Evolutionary conservation across 2,888 invertebrate species (phyloP), one percentile per base, ranked within the genome.

Genomic region (Idaea biselata): DNA sequence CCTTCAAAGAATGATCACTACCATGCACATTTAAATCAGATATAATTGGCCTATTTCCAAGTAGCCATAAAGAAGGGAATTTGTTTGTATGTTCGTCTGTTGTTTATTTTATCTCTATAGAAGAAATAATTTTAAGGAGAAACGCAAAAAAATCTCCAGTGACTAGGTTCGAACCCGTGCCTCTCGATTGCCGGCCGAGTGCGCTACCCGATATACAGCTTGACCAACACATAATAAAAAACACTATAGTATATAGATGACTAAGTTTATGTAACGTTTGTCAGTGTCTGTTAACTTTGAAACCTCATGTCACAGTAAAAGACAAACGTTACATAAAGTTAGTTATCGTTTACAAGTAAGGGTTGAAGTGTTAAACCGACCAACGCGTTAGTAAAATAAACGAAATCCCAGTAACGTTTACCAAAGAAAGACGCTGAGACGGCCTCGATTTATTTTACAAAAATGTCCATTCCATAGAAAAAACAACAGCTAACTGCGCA

Each of bases 11-110:
- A 56, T 56, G 81, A 75, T 75, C 75, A 82, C 81, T 85, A 86
- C 78, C 81, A 78, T 84, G 87, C 84, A 88, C 87, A 90, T 90
- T 91, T 90, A 90, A 90, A 89, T 91, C 87, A 87, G 80, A 74
- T 84, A 78, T 90, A 89, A 89, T 88, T 85, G 81, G 74, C 54
- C 78, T 73, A 88, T 89, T 88, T 88, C 86, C 88, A 85, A 84
- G 83, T 81, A 79, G 53, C 77, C 76, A 75, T 68, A 76, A 74
- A 59, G 32, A 16, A 17, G 57, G 16, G 18, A 44, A 33, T 11
- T 33, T 6, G 54, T 58, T 54, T 16, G 58, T 62, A 32, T 5
- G 58, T 58, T 5, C 32, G 61, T 55, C 8, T 59, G 16, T 55
- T 16, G 14, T 14, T 44, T 44, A 44, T 44, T 44, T 44, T 44